A percentile compares a stretch with the other conserved stretches of the same genome.
Evolutionary conservation across 2,888 invertebrate species (phyloP).

Genomic region (Lepidocyrtinus sp.): DNA sequence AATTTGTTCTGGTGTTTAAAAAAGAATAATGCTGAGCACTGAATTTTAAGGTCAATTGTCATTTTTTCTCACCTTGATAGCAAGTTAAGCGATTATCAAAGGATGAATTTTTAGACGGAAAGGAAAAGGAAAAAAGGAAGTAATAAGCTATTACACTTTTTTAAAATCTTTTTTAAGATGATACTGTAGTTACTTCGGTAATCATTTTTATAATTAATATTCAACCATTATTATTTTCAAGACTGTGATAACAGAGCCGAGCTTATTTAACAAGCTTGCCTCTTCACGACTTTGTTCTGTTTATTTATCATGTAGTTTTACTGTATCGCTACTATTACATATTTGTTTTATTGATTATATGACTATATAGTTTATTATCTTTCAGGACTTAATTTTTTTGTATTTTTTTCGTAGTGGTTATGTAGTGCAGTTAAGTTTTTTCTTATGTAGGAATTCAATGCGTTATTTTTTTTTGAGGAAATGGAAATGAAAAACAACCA

Average conservation of each 20-base stretch:
- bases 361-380: background rate
- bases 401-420: background rate
- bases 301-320: slow-evolving; percentile 57
- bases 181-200: slow-evolving; percentile 21
- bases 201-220: slow-evolving; percentile 42
- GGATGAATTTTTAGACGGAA: too few relatives aligned
- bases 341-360: slow-evolving; percentile 9
- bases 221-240: slow-evolving; percentile 63
- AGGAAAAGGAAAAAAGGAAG: too few relatives aligned
- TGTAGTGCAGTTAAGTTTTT: background rate
- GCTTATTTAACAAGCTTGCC: slow-evolving; percentile 65
- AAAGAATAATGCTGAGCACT: too few relatives aligned
- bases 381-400: background rate
- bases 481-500: slow-evolving; percentile 13
- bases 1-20: too few relatives aligned
- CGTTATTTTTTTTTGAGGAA: background rate
- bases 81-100: too few relatives aligned
- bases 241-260: slow-evolving; percentile 69
- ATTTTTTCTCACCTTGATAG: too few relatives aligned
- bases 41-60: too few relatives aligned
- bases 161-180: slow-evolving; percentile 47
- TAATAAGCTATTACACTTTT: too few relatives aligned
- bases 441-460: background rate
- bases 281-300: slow-evolving; percentile 64
- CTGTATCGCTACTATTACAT: slow-evolving; percentile 48